Percentiles rank a stretch among this genome's conserved stretches.
phyloP scores from a whole-genome alignment of 2,113 vertebrate species.

The Mionectes macconnelli region DNA sequence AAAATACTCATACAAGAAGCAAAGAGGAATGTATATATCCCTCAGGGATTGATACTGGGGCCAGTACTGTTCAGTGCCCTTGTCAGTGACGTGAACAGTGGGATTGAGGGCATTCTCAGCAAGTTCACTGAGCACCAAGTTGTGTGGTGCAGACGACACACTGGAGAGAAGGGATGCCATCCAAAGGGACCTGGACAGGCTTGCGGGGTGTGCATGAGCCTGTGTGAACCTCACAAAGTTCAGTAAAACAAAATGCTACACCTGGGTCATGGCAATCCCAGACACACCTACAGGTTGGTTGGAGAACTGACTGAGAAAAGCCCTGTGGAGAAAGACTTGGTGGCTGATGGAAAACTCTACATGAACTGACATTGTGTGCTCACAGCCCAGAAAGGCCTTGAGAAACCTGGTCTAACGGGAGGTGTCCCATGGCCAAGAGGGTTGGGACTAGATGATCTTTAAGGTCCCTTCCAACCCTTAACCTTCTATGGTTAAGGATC shows the following conservation, averaged over 20 bases:
- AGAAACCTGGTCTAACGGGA: background rate
- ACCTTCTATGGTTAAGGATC: background rate
- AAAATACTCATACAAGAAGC: background rate
- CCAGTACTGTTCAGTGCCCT: background rate
- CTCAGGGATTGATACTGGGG: accelerated
- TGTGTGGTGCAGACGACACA: background rate
- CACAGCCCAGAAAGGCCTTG: too few relatives aligned
- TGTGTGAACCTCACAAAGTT: background rate
- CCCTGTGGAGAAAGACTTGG: too few relatives aligned
- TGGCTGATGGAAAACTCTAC: background rate
- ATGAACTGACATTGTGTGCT: too few relatives aligned
- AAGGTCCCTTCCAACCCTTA: background rate
- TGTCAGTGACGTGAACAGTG: background rate
- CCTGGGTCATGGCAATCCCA: background rate
- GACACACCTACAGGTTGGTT: too few relatives aligned
- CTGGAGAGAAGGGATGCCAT: background rate
- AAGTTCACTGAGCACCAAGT: background rate
- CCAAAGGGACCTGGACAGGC: background rate
- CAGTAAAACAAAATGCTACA: background rate
- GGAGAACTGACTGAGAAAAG: background rate
- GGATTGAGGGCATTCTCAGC: background rate
- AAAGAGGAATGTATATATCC: background rate
- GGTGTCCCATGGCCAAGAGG: background rate
- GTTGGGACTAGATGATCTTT: background rate
- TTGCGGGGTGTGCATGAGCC: too few relatives aligned